Base-by-base conservation (phyloP, 2,113 vertebrate species). In the Pipra filicauda region DNA sequence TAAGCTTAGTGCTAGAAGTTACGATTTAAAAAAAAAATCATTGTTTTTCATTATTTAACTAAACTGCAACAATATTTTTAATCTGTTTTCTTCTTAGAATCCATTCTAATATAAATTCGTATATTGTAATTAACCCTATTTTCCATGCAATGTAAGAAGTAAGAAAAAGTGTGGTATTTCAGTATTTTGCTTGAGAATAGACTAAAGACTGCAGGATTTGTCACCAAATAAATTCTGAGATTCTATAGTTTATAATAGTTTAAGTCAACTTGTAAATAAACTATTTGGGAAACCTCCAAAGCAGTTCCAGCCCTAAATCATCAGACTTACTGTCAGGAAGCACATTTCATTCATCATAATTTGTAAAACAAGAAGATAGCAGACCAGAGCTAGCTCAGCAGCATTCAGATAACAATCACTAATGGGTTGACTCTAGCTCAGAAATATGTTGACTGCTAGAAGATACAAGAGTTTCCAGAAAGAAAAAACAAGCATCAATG, bases 401-500 rank as follows among this genome's bases (percentile, higher is more conserved):
- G 10, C 49, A 52, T 92, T 81, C 22, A 69, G 76, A 77, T 87
- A 76, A 48, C 69, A 84, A 48, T 91, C 95, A 87, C 71, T 94
- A 94, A 83, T 44, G 64, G 30, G 24, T 23, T 84, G 59, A 92
- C 43, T 90, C 58, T 67, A 64, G 27, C 37, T 91, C 52, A 74
- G 81, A 87, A 84, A 89, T 4, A 12, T 22, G 19, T 84, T 95
- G 80, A 52, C 52, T 92, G 22, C 62, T 57, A 54, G 52, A 76
- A 93, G 88, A 95, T 33, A 71, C 95, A 95, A 69, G 44, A 81
- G 33, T 52, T 20, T 85, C 48, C 28, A 87, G 57, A 81, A 89
- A 61, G 14, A 48, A 59, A 88, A 93, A 85, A 77, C 22, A 5
- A 84, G 6, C 35, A 74, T 66, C 52, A 71, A 7, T 59, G 65